These are phyloP conservation scores for Zaprionus tsacasi DNA, from an alignment of 1,140 invertebrate species.

Conservation along the genomic window DNA sequence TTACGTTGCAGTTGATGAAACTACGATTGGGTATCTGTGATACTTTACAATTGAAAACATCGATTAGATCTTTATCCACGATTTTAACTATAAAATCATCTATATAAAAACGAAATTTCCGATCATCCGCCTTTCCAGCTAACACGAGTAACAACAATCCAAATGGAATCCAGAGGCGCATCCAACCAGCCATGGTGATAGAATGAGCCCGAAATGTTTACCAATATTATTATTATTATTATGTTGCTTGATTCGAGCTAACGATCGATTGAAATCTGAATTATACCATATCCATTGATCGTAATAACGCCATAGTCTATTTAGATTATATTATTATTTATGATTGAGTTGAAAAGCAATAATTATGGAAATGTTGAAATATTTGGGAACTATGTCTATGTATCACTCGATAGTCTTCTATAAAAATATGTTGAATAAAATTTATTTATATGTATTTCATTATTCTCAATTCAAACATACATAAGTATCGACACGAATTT, in stretches of 20 bases:
- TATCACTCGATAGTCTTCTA: no score
- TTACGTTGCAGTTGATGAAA: slow-evolving; percentile 11
- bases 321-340: background rate
- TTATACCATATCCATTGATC: background rate
- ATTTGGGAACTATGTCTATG: no score
- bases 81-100: background rate
- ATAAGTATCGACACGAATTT: no score
- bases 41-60: background rate
- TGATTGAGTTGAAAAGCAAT: background rate
- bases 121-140: background rate
- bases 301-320: background rate
- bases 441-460: no score
- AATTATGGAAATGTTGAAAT: background rate
- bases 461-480: no score
- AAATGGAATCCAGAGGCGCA: background rate
- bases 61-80: slow-evolving; percentile 1
- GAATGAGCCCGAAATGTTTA: background rate
- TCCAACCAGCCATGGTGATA: background rate
- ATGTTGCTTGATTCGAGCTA: background rate
- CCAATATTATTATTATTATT: background rate
- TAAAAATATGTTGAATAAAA: no score
- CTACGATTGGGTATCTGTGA: slow-evolving; percentile 2
- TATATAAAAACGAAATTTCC: background rate
- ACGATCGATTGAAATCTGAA: background rate
- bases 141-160: background rate